Evolutionary conservation across 2,113 vertebrate genomes (phyloP).

Genomic region (Aegotheles bennettii): DNA sequence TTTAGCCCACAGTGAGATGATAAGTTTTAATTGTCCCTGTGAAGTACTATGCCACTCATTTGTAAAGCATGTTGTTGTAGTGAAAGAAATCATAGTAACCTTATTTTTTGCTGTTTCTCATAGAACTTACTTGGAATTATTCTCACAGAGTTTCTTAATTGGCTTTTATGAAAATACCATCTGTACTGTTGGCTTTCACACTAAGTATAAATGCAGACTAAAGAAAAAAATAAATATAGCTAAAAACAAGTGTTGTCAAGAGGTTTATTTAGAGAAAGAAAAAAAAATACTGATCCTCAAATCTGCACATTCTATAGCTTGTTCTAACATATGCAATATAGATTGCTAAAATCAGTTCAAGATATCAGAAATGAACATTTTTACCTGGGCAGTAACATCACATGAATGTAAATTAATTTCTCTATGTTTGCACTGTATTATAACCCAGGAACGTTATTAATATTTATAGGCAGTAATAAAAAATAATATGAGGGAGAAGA

Average conservation of each 20-base stretch:
- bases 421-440: neutral
- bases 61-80: neutral
- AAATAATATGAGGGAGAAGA: neutral
- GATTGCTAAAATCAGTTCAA: neutral
- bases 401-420: neutral
- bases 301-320: neutral
- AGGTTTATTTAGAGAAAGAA: neutral
- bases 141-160: neutral
- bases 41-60: neutral
- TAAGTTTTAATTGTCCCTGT: neutral
- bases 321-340: neutral
- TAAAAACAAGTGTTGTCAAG: neutral
- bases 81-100: neutral
- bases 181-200: neutral
- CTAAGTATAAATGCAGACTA: neutral
- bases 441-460: neutral
- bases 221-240: neutral
- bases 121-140: neutral
- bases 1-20: neutral
- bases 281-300: neutral
- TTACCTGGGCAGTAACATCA: neutral
- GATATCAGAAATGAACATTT: neutral
- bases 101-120: neutral
- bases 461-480: slow-evolving; percentile 15
- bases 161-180: neutral